phyloP scores from a whole-genome alignment of 2,888 invertebrate species.

The Osmoderma eremita region DNA sequence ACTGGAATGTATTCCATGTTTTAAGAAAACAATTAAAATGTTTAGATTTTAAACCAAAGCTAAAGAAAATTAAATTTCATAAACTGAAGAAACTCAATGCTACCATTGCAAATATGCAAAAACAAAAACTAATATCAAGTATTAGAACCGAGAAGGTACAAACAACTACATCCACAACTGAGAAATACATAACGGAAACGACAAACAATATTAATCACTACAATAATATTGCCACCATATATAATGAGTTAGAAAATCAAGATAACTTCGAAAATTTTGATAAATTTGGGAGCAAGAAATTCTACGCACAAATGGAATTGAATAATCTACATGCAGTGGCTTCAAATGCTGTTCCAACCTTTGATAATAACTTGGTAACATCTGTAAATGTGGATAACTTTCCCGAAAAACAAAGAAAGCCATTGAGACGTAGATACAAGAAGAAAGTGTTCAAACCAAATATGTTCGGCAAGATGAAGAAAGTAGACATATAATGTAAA shows the following conservation, averaged over 20 bases:
- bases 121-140: not conserved
- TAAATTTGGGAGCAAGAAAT: not conserved
- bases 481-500: slow-evolving; percentile 25
- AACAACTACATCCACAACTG: not conserved
- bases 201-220: too few relatives aligned
- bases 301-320: slow-evolving; percentile 12
- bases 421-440: slow-evolving; percentile 16
- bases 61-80: slow-evolving; percentile 46
- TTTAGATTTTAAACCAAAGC: slow-evolving; percentile 60
- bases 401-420: slow-evolving; percentile 8
- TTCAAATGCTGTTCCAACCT: slow-evolving; percentile 7
- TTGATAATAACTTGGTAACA: slow-evolving; percentile 21
- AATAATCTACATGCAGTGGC: slow-evolving; percentile 17
- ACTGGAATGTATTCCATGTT: slow-evolving; percentile 73
- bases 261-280: slow-evolving; percentile 6
- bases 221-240: too few relatives aligned
- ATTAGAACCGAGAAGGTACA: not conserved
- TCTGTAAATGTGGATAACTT: slow-evolving; percentile 21
- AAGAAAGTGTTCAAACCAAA: slow-evolving; percentile 34
- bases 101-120: not conserved
- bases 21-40: slow-evolving; percentile 69
- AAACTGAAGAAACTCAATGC: slow-evolving; percentile 10
- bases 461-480: slow-evolving; percentile 32
- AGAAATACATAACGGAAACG: too few relatives aligned
- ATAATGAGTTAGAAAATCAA: not conserved